A percentile compares a stretch with the other conserved stretches of the same genome.
phyloP scores from a whole-genome alignment of 35 echinoderm and acorn worm genomes.

The Amphiura filiformis region DNA sequence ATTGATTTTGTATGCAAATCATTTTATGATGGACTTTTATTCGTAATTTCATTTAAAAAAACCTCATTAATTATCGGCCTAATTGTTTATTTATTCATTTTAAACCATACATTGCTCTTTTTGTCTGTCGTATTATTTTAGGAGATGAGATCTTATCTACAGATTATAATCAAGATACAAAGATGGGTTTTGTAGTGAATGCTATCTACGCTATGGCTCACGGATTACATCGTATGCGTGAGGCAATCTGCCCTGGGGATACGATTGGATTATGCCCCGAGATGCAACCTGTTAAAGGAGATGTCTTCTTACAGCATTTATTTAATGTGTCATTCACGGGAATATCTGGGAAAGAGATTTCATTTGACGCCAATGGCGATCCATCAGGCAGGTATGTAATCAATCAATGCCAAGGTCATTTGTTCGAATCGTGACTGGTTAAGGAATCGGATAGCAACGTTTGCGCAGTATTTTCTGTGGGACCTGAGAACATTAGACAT shows the following conservation, averaged over 20 bases:
- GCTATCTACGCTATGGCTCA: constrained; percentile 92
- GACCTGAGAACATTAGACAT: too few relatives aligned
- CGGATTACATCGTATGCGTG: constrained; percentile 71
- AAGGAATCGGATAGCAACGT: too few relatives aligned
- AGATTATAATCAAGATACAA: constrained; percentile 87
- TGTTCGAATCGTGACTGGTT: too few relatives aligned
- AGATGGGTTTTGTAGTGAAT: constrained; percentile 96
- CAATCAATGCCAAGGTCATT: too few relatives aligned
- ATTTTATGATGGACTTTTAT: too few relatives aligned
- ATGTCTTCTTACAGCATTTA: constrained; percentile 49
- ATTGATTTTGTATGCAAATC: too few relatives aligned
- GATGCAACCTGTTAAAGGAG: constrained; percentile 73
- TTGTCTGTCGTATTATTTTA: constrained; percentile 9
- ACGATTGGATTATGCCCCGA: constrained; percentile 61
- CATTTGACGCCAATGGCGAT: constrained; percentile 85
- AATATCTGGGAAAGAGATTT: constrained; percentile 60
- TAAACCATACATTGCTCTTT: too few relatives aligned
- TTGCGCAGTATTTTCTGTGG: too few relatives aligned
- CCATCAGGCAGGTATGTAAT: constrained; percentile 73
- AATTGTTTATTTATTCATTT: too few relatives aligned
- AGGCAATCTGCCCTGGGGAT: constrained; percentile 36
- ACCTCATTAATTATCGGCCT: too few relatives aligned
- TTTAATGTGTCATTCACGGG: constrained; percentile 75
- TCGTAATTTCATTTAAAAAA: too few relatives aligned
- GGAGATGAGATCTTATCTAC: constrained; percentile 57